phyloP scores from a whole-genome alignment of 2,113 vertebrate species.

The Corydoras maculifer region DNA sequence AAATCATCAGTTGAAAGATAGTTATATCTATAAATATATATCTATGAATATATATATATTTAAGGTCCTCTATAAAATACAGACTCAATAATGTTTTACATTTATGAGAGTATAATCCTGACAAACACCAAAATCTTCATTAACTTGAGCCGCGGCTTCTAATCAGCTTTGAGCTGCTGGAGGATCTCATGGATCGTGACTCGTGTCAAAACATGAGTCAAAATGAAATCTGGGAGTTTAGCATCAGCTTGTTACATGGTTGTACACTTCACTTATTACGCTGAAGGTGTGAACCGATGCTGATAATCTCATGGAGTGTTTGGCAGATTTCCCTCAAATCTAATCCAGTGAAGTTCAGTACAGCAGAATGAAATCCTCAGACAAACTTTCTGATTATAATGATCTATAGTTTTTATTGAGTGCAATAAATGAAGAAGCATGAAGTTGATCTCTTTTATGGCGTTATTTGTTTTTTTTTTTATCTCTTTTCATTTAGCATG shows the following conservation, averaged over 20 bases:
- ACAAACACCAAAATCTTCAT: conserved; percentile 46
- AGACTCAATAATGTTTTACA: background rate
- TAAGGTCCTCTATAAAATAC: background rate
- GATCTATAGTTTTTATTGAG: too few relatives aligned
- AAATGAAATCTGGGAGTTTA: conserved; percentile 3
- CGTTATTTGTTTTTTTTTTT: background rate
- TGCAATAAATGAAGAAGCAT: too few relatives aligned
- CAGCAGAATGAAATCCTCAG: background rate
- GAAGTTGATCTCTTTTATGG: background rate
- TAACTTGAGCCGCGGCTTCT: conserved; percentile 45
- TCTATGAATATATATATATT: too few relatives aligned
- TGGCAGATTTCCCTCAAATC: background rate
- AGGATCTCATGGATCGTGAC: conserved; percentile 42
- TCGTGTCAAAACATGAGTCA: conserved; percentile 1
- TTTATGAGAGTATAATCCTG: conserved; percentile 45
- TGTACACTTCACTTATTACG: background rate
- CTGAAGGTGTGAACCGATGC: background rate
- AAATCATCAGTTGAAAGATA: background rate
- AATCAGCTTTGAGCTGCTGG: conserved; percentile 63
- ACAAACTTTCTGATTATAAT: too few relatives aligned
- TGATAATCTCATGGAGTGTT: background rate
- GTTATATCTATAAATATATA: too few relatives aligned
- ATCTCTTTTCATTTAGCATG: background rate
- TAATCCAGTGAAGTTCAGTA: background rate
- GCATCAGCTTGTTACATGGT: background rate